These are phyloP conservation scores for Spilosoma lubricipeda DNA, from an alignment of 2,888 invertebrate genomes.

Conservation along the genomic window DNA sequence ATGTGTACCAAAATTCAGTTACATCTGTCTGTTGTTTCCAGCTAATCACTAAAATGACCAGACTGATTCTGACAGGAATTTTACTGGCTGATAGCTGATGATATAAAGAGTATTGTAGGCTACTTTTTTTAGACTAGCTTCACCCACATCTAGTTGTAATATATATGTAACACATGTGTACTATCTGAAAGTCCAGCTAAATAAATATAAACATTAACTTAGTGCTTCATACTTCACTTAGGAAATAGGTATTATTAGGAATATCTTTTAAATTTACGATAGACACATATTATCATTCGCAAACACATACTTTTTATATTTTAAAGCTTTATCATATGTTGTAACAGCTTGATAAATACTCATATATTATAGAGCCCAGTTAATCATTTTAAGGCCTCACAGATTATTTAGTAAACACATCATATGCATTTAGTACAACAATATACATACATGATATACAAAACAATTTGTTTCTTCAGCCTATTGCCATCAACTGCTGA, in stretches of 20 bases:
- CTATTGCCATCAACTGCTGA: no score
- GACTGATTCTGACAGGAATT: no score
- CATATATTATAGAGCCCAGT: not conserved
- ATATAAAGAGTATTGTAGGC: no score
- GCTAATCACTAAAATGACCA: no score
- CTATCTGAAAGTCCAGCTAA: not conserved
- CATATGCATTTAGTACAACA: no score
- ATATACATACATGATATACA: not conserved
- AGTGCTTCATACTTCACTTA: constrained; percentile 36
- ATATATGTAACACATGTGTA: not conserved
- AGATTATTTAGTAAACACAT: not conserved
- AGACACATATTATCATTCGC: not conserved
- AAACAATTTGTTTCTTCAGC: no score
- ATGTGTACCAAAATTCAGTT: no score
- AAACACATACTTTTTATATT: not conserved
- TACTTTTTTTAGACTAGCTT: no score
- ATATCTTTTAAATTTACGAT: not conserved
- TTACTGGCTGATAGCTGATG: no score
- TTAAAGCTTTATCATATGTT: constrained; percentile 7
- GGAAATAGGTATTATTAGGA: constrained; percentile 17
- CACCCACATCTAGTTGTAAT: not conserved
- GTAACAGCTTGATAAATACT: constrained; percentile 9
- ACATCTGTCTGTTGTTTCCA: no score
- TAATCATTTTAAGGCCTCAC: not conserved
- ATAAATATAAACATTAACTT: constrained; percentile 17